Evolutionary conservation across 2,113 vertebrate genomes (phyloP).

Genomic region (Tetrax tetrax): DNA sequence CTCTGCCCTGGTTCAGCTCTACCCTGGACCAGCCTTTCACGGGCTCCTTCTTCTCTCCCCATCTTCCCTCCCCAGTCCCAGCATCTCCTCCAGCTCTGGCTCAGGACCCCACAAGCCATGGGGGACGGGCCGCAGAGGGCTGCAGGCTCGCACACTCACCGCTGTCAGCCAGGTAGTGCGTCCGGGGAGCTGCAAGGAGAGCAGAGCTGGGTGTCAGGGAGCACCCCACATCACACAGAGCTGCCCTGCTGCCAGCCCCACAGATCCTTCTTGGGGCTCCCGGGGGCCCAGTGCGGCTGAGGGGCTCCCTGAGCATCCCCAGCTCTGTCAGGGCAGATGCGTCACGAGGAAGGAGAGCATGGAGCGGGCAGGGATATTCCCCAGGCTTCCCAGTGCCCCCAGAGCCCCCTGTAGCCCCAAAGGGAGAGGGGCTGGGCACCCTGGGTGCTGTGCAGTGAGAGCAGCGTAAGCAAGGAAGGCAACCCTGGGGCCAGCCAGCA

Average conservation of each 20-base stretch:
- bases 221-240: rapidly evolving
- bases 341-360: not conserved
- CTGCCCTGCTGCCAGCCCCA: not conserved
- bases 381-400: rapidly evolving
- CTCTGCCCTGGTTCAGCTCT: not conserved
- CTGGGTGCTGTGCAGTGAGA: not conserved
- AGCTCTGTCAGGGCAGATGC: not conserved
- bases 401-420: rapidly evolving
- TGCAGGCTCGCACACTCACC: conserved; percentile 78
- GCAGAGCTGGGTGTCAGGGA: not conserved
- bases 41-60: not conserved
- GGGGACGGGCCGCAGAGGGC: not conserved
- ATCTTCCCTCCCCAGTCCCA: not conserved
- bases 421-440: not conserved
- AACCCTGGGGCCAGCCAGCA: not conserved
- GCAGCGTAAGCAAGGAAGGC: not conserved
- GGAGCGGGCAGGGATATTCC: not conserved
- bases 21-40: not conserved
- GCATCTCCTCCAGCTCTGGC: not conserved
- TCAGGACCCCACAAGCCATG: not conserved
- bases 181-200: conserved; percentile 84
- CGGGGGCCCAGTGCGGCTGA: rapidly evolving
- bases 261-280: rapidly evolving
- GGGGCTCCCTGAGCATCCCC: not conserved
- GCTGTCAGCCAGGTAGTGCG: conserved; percentile 86